phyloP scores from a whole-genome alignment of 2,113 vertebrate species.

The Hassar affinis region DNA sequence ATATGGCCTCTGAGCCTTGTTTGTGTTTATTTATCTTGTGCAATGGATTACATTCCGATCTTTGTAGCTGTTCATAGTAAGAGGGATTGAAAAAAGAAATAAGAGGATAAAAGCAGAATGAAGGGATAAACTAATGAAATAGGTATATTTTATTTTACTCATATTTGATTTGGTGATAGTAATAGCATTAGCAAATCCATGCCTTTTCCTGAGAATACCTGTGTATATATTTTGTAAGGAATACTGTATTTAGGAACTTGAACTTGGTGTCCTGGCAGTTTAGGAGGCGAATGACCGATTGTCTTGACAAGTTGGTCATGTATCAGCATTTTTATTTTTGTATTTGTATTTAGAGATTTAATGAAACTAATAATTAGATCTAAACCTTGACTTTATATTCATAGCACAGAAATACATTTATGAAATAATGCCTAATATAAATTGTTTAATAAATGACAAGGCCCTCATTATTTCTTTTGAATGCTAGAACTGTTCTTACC shows the following conservation, averaged over 20 bases:
- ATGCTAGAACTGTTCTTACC: neutral
- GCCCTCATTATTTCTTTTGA: neutral
- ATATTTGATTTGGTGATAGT: neutral
- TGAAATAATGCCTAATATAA: neutral
- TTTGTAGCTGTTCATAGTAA: neutral
- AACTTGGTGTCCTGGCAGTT: constrained; percentile 1
- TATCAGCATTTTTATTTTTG: constrained; percentile 30
- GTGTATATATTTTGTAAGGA: neutral
- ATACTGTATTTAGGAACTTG: neutral
- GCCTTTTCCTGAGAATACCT: neutral
- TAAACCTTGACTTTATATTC: neutral
- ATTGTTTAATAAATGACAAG: neutral
- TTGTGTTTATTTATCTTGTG: neutral
- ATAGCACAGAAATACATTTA: neutral
- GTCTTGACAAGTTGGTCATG: constrained; percentile 16
- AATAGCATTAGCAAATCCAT: neutral
- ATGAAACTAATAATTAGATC: neutral
- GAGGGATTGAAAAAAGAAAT: neutral
- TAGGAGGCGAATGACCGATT: constrained; percentile 19
- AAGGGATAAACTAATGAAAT: neutral
- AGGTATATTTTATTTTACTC: neutral
- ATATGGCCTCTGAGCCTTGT: neutral
- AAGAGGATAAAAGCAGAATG: neutral
- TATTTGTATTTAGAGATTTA: neutral
- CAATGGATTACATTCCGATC: neutral